A percentile compares a stretch with the other conserved stretches of the same genome.
These are phyloP conservation scores for Drosophila malerkotliana DNA, from an alignment of 1,140 invertebrate genomes.

Conservation along the genomic window DNA sequence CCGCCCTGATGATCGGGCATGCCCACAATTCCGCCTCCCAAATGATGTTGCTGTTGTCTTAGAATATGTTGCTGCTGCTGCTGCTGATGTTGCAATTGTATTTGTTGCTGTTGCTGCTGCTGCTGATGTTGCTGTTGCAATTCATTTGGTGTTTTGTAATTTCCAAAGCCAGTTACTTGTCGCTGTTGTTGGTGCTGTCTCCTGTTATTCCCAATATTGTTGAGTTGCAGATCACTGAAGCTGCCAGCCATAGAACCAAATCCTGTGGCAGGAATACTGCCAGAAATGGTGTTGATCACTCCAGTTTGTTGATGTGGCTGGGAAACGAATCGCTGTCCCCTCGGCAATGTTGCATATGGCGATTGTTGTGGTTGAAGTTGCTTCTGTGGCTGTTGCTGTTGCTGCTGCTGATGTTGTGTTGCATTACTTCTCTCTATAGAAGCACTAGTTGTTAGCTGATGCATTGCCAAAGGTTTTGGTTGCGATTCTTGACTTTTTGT, in stretches of 20 bases:
- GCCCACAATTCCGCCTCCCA: neutral
- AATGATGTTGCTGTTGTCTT: conserved; percentile 26
- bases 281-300: conserved; percentile 79
- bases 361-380: conserved; percentile 54
- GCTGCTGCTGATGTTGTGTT: conserved; percentile 33
- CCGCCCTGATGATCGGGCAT: conserved; percentile 2
- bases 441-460: conserved; percentile 72
- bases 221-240: conserved; percentile 60
- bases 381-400: conserved; percentile 32
- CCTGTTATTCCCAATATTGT: conserved; percentile 41
- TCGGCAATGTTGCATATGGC: conserved; percentile 73
- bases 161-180: conserved; percentile 10
- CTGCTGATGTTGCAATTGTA: conserved; percentile 20
- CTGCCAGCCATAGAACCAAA: conserved; percentile 38
- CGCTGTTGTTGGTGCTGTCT: conserved; percentile 29
- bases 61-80: conserved; percentile 22
- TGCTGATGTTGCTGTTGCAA: conserved; percentile 19
- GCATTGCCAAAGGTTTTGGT: conserved; percentile 26
- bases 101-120: conserved; percentile 1
- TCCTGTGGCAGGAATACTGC: conserved; percentile 74
- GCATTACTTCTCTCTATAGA: conserved; percentile 62
- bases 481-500: conserved; percentile 5
- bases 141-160: conserved; percentile 18
- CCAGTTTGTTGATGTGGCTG: conserved; percentile 46
- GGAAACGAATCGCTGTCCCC: conserved; percentile 31